phyloP scores from a whole-genome alignment of 2,113 vertebrate genomes.

The Pycnonotus jocosus region DNA sequence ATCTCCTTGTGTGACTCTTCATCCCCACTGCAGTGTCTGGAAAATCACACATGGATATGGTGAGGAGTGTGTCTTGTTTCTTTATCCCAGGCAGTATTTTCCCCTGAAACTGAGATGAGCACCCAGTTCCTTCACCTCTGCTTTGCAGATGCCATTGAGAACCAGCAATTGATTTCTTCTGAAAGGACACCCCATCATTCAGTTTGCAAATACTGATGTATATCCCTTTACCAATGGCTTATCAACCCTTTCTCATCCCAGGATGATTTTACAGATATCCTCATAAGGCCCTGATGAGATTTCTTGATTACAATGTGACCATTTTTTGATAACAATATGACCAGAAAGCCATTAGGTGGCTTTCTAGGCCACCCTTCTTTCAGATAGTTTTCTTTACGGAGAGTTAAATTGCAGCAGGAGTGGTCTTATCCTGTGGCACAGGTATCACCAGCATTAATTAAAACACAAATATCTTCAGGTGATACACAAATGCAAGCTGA shows the following conservation, averaged over 20 bases:
- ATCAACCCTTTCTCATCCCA: neutral
- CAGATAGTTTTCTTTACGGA: neutral
- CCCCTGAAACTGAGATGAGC: neutral
- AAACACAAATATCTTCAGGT: neutral
- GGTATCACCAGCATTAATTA: neutral
- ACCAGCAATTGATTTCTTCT: neutral
- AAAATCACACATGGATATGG: fast-evolving
- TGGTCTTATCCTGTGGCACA: neutral
- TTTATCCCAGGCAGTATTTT: neutral
- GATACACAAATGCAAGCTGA: neutral
- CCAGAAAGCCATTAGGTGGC: neutral
- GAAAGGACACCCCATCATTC: neutral
- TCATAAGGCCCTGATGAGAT: neutral
- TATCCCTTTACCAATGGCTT: neutral
- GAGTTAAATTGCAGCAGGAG: neutral
- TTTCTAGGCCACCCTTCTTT: neutral
- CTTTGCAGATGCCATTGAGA: neutral
- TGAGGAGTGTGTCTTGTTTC: neutral
- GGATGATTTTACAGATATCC: neutral
- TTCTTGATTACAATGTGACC: neutral
- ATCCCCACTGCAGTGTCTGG: neutral
- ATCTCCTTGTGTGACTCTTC: neutral
- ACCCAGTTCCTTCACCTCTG: neutral
- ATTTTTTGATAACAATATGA: neutral
- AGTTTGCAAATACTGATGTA: neutral